Conservation (phyloP, 2,113 vertebrate genomes). For the Megaleporinus macrocephalus region DNA sequence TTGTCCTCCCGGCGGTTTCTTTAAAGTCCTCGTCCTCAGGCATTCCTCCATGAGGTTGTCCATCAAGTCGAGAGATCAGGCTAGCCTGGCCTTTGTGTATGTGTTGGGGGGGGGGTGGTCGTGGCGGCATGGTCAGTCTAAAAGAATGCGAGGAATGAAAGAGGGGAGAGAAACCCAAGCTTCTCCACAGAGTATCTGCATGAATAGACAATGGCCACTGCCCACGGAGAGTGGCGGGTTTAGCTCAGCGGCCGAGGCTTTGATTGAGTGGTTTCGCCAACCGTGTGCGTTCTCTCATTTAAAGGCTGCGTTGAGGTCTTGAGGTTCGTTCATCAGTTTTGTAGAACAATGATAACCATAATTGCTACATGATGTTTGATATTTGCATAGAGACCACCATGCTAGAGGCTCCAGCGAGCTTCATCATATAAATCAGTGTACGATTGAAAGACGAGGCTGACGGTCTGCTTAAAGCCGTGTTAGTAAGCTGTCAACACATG, state of each 20-base stretch:
- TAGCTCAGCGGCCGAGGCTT: neutral
- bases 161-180: constrained; percentile 51
- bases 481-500: no score
- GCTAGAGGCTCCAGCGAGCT: no score
- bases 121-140: constrained; percentile 51
- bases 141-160: constrained; percentile 72
- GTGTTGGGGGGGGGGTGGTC: no score
- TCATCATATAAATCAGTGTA: neutral
- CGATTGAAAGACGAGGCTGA: neutral
- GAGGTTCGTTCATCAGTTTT: neutral
- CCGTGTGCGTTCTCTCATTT: neutral
- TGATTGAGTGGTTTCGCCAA: constrained; percentile 18
- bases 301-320: neutral
- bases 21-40: constrained; percentile 38
- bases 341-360: neutral
- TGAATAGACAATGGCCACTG: constrained; percentile 21
- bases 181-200: constrained; percentile 28
- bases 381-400: no score
- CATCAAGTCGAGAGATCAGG: constrained; percentile 39
- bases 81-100: constrained; percentile 45
- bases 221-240: constrained; percentile 13
- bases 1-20: constrained; percentile 56
- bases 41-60: constrained; percentile 47
- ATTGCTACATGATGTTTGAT: no score
- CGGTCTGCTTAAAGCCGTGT: no score